phyloP scores from a whole-genome alignment of 2,797 vertebrate species.

The Mareca strepera region DNA sequence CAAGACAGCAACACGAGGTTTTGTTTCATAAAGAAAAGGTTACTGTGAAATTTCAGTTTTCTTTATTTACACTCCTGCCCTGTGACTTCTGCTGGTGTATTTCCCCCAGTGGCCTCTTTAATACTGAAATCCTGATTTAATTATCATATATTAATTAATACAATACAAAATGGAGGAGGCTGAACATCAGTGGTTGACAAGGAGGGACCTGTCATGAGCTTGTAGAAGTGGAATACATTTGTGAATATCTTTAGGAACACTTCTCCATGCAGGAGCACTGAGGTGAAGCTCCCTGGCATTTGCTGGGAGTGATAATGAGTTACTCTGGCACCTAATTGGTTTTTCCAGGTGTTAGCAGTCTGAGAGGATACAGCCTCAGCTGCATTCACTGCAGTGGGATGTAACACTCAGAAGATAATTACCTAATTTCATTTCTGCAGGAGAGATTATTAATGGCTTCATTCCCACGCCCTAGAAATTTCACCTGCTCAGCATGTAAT shows the following conservation, averaged over 20 bases:
- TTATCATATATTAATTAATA: constrained; percentile 51
- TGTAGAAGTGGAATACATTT: neutral
- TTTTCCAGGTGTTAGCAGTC: constrained; percentile 16
- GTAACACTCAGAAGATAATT: neutral
- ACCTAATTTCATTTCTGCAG: constrained; percentile 22
- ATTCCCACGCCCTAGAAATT: neutral
- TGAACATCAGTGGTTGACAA: neutral
- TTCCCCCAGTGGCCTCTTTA: constrained; percentile 7
- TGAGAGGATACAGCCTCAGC: neutral
- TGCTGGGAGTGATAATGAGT: neutral
- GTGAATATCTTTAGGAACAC: neutral
- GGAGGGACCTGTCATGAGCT: neutral
- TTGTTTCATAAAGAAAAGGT: neutral
- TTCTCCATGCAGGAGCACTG: neutral
- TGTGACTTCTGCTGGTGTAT: constrained; percentile 5
- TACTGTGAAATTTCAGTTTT: neutral
- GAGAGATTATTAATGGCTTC: neutral
- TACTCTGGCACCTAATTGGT: neutral
- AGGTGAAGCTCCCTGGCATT: neutral
- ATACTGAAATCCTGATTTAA: constrained; percentile 13
- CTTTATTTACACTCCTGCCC: neutral
- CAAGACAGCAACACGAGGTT: neutral
- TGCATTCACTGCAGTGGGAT: neutral
- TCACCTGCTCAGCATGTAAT: neutral
- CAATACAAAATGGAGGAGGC: neutral